Evolutionary conservation across 2,888 invertebrate genomes (phyloP), one percentile per base, ranked within the genome.

Genomic region (Lepidocyrtinus sp.): DNA sequence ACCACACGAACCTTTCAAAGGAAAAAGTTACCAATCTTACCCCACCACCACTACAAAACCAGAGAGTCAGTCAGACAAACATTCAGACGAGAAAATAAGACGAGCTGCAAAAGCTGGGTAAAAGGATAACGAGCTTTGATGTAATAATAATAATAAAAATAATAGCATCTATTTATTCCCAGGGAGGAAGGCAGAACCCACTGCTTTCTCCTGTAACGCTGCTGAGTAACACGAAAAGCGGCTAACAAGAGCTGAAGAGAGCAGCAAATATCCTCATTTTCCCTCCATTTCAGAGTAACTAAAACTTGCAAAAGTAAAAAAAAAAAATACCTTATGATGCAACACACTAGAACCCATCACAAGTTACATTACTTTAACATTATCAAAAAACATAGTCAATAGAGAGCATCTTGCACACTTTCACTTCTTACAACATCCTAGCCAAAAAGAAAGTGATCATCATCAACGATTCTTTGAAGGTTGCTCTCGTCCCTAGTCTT

Each of bases 51-150:
- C 36, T 36, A 36, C 50, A 50, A 12, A 36, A 36, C n/a, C n/a
- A 36, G 12, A 59, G 3, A 59, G 59, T 59, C 59, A 59, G 59
- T 59, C 59, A 59, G 21, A 21, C n/a, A n/a, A n/a, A n/a, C n/a
- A n/a, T n/a, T n/a, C n/a, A 7, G 7, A 7, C 27, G 27, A 65
- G 45, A 36, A 59, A 59, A 69, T 22, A 55, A 50, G 26, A 25
- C 22, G 36, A 55, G 59, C 71, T 24, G 45, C 22, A 71, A 19
- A 61, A 64, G 62, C 59, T 59, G 65, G 71, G 70, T 50, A 80
- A 59, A 75, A 50, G 71, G 65, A 26, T 64, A 76, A 76, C 70
- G 79, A 79, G 75, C 80, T 80, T 80, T 75, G 80, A 80, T 80
- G 75, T 75, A 80, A 75, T 79, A 69, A 67, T 75, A 63, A 78